Evolutionary conservation across 2,113 vertebrate genomes (phyloP).

Genomic region (Telmatochromis sp.): DNA sequence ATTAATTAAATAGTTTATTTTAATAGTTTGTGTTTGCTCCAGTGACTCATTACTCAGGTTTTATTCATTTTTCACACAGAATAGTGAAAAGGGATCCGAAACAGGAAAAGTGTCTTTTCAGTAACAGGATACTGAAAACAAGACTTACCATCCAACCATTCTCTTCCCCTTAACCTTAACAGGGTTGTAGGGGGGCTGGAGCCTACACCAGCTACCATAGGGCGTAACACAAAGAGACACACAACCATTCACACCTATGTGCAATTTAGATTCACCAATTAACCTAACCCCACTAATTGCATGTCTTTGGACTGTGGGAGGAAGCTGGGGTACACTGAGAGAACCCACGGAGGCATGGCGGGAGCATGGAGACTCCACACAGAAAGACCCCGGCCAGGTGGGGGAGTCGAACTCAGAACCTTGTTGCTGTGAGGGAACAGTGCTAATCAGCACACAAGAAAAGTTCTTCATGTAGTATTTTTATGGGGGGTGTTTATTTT

Average conservation of each 20-base stretch:
- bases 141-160: not conserved
- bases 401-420: not conserved
- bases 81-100: not conserved
- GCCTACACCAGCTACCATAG: not conserved
- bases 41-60: not conserved
- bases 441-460: not conserved
- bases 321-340: not conserved
- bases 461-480: not conserved
- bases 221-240: not conserved
- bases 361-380: not conserved
- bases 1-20: not conserved
- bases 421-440: not conserved
- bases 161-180: not conserved
- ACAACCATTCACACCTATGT: rapidly evolving
- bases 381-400: not conserved
- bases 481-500: not conserved
- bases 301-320: not conserved
- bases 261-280: not conserved
- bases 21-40: not conserved
- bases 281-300: not conserved
- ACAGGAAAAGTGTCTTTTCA: not conserved
- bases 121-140: not conserved
- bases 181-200: not conserved
- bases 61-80: not conserved
- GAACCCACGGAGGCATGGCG: not conserved